Percentiles rank a stretch among this genome's conserved stretches.
phyloP scores from a whole-genome alignment of 2,888 invertebrate genomes.

The Tipula helvola region DNA sequence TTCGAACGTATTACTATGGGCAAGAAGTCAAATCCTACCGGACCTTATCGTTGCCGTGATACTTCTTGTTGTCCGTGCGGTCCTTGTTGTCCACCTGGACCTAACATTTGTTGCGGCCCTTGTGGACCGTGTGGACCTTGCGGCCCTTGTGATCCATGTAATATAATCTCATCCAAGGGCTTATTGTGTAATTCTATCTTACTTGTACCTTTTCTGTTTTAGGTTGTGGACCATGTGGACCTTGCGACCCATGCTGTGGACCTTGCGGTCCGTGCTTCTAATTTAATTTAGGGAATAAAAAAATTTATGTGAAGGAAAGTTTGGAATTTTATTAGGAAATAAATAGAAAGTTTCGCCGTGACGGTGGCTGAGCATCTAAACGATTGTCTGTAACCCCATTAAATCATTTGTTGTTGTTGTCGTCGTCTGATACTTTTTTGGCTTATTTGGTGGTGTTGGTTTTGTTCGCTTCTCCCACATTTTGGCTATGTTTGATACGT shows the following conservation, averaged over 20 bases:
- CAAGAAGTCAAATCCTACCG: slow-evolving; percentile 11
- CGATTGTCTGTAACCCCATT: slow-evolving; percentile 14
- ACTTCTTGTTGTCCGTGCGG: not conserved
- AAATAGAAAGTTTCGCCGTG: not conserved
- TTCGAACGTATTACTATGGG: slow-evolving; percentile 24
- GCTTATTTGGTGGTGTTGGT: not conserved
- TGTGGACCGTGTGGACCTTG: slow-evolving; percentile 18
- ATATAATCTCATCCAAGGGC: not conserved
- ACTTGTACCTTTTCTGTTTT: not conserved
- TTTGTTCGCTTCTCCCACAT: slow-evolving; percentile 18
- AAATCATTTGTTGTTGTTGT: not conserved
- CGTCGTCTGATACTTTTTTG: not conserved
- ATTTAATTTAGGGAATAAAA: not conserved
- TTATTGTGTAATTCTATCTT: not conserved
- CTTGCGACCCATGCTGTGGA: slow-evolving; percentile 11
- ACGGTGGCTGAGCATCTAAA: slow-evolving; percentile 4
- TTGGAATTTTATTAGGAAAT: not conserved
- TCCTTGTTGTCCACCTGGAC: slow-evolving; percentile 10
- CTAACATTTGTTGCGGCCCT: not conserved
- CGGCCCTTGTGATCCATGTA: slow-evolving; percentile 15
- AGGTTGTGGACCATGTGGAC: slow-evolving; percentile 18
- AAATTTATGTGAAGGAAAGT: not conserved
- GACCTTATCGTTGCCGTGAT: slow-evolving; percentile 8
- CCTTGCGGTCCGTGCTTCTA: slow-evolving; percentile 8
- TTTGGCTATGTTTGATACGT: slow-evolving; percentile 18